Percentiles rank a stretch among this genome's conserved stretches.
phyloP scores from a whole-genome alignment of 2,888 invertebrate species.

The Catocala fraxini region DNA sequence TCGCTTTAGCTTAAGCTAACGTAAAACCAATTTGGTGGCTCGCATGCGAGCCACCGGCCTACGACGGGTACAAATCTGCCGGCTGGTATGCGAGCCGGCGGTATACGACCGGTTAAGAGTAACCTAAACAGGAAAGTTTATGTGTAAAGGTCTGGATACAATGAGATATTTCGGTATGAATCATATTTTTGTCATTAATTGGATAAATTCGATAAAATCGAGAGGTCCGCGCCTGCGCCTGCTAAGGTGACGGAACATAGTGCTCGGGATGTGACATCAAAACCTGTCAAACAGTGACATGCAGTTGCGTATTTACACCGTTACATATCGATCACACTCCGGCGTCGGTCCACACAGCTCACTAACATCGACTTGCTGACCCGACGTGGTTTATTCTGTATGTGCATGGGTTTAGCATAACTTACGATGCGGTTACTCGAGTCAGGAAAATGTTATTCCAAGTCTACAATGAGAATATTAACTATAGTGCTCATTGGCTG shows the following conservation, averaged over 20 bases:
- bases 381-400: conserved; percentile 76
- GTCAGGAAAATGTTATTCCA: conserved; percentile 85
- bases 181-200: conserved; percentile 37
- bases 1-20: too few relatives aligned
- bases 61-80: too few relatives aligned
- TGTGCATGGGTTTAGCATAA: conserved; percentile 87
- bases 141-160: conserved; percentile 27
- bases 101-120: too few relatives aligned
- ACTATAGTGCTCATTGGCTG: conserved; percentile 87
- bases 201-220: conserved; percentile 45
- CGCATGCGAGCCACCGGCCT: too few relatives aligned
- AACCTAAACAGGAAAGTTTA: conserved; percentile 32
- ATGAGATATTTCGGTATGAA: conserved; percentile 29
- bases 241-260: conserved; percentile 85
- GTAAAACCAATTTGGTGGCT: too few relatives aligned
- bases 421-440: conserved; percentile 86
- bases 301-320: conserved; percentile 86
- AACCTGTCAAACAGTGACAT: conserved; percentile 87
- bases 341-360: conserved; percentile 62
- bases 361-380: conserved; percentile 65
- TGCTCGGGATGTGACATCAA: conserved; percentile 87
- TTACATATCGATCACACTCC: conserved; percentile 66
- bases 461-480: conserved; percentile 85
- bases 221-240: conserved; percentile 79
- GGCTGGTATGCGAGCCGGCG: too few relatives aligned